Evolutionary conservation across 2,113 vertebrate species (phyloP).

Genomic region (Aldabrachelys gigantea): DNA sequence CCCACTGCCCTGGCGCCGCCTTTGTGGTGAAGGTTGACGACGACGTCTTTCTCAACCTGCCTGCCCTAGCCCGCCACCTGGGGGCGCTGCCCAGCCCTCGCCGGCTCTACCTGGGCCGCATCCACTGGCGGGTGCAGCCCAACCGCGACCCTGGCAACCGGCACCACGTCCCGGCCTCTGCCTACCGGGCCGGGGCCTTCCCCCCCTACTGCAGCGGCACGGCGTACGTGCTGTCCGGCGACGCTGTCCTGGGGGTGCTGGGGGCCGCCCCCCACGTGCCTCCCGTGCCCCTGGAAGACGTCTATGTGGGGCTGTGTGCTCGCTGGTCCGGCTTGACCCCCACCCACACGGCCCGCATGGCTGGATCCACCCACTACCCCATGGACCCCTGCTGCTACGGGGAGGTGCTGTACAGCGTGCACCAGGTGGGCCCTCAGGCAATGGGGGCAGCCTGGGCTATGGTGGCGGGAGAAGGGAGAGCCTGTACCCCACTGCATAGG

Average conservation of each 20-base stretch:
- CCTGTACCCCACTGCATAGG: constrained; percentile 82
- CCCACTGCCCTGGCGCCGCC: constrained; percentile 81
- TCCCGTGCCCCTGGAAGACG: constrained; percentile 85
- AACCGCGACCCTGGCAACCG: constrained; percentile 74
- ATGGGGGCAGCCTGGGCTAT: constrained; percentile 83
- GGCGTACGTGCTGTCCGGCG: constrained; percentile 84
- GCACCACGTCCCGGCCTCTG: constrained; percentile 78
- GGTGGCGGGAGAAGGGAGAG: constrained; percentile 23
- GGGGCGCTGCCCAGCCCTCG: background rate
- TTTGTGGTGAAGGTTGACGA: constrained; percentile 92
- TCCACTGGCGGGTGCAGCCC: constrained; percentile 83
- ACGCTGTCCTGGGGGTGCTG: constrained; percentile 81
- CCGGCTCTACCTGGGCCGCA: constrained; percentile 84
- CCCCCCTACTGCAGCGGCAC: constrained; percentile 92
- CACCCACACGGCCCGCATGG: constrained; percentile 83
- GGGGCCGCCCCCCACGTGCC: constrained; percentile 73
- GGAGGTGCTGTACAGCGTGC: constrained; percentile 84
- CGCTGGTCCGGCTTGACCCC: constrained; percentile 81
- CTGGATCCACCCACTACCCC: constrained; percentile 81
- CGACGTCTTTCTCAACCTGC: constrained; percentile 88
- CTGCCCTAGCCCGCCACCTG: background rate
- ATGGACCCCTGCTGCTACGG: constrained; percentile 88
- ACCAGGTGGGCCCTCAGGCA: constrained; percentile 77
- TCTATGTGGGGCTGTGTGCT: constrained; percentile 87
- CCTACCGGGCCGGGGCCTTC: constrained; percentile 77